Evolutionary conservation across 2,888 invertebrate genomes (phyloP), one percentile per base, ranked within the genome.

Genomic region (Machimus rusticus): DNA sequence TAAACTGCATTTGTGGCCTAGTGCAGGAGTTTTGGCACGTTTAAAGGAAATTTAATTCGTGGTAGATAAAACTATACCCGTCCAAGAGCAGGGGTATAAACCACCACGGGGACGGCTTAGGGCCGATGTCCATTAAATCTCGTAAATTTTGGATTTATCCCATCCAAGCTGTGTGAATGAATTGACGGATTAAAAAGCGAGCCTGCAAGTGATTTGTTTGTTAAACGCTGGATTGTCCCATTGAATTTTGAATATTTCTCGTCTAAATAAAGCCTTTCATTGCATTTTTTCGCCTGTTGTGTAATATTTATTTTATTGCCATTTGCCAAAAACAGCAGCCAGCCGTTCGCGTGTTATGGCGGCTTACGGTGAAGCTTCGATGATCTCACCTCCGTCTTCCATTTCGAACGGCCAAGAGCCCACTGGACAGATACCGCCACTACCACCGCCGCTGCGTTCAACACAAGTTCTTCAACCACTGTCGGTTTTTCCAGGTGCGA

Each of bases 361-460:
- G 91, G 92, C 92, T 91, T 90, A 91, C 91, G 91, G 91, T 92
- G 92, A 92, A 90, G 91, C 92, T 91, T 92, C 93, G 93, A 93
- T 93, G 93, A 93, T 93, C 92, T 93, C 93, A 91, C 92, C 93
- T 90, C 92, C 92, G 91, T 93, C 93, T 91, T 93, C 93, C 91
- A 92, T 92, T 91, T 93, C 93, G 90, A 93, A 92, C 93, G 93
- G 93, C 91, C 93, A 92, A 91, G 93, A 93, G 92, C 93, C 93
- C 90, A 91, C 91, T 91, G 93, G 92, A 91, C 92, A 93, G 90
- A 90, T 93, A 92, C 93, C 93, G 90, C 93, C 93, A 91, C 91
- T 93, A 91, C 92, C 92, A 91, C 93, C 93, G 91, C 93, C 93
- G 91, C 91, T 93, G 92, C 93, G 93, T 91, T 93, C 93, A 91